phyloP scores from a whole-genome alignment of 2,797 vertebrate species.

The Mallotus villosus region DNA sequence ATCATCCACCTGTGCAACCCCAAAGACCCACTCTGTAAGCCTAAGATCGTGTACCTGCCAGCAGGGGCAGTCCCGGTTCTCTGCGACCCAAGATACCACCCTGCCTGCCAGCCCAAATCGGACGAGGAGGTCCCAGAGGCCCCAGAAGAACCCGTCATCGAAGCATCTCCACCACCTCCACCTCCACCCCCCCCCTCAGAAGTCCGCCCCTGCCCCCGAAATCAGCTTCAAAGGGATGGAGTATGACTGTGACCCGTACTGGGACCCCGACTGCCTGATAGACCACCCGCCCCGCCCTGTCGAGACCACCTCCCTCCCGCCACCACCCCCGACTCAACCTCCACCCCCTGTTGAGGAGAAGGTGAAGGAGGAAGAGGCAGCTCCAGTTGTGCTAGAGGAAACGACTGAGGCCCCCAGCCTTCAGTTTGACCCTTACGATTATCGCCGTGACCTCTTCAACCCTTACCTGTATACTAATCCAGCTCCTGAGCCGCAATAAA shows the following conservation, averaged over 20 bases:
- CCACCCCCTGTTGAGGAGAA: conserved; percentile 5
- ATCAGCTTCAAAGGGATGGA: conserved; percentile 60
- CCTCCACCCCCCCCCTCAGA: conserved; percentile 16
- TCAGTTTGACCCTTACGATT: conserved; percentile 68
- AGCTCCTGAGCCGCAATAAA: conserved; percentile 45
- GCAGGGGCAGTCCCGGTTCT: conserved; percentile 66
- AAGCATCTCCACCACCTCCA: conserved; percentile 29
- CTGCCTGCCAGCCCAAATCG: conserved; percentile 55
- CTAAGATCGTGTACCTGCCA: conserved; percentile 72
- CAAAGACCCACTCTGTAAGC: conserved; percentile 71
- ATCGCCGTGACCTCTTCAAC: conserved; percentile 68
- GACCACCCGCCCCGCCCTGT: conserved; percentile 64
- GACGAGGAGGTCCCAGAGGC: conserved; percentile 48
- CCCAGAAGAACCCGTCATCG: conserved; percentile 22
- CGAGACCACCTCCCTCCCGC: conserved; percentile 12
- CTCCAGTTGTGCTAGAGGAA: conserved; percentile 36
- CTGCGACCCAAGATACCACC: conserved; percentile 73
- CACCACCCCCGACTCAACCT: background rate
- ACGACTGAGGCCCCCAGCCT: conserved; percentile 28
- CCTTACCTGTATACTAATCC: conserved; percentile 56
- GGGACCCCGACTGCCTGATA: conserved; percentile 77
- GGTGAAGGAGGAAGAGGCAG: conserved; percentile 42
- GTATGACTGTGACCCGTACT: conserved; percentile 77
- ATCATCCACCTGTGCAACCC: conserved; percentile 70
- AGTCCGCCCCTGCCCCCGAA: conserved; percentile 23